Evolutionary conservation across 2,797 vertebrate species (phyloP).

Genomic region (Garrulus glandarius): DNA sequence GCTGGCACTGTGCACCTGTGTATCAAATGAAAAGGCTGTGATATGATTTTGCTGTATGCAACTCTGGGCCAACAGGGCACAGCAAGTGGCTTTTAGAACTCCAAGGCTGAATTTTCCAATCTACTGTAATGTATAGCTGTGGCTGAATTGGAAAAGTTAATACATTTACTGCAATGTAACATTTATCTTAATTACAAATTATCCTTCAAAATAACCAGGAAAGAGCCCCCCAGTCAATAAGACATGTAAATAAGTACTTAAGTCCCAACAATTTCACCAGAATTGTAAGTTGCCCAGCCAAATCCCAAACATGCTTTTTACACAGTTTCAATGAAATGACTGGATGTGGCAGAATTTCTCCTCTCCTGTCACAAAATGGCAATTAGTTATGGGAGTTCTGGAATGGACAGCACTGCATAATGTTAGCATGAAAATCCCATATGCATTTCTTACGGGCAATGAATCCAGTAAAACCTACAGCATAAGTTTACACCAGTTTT

Average conservation of each 20-base stretch:
- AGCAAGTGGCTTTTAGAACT: background rate
- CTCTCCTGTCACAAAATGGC: background rate
- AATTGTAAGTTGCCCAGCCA: background rate
- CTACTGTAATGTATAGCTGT: background rate
- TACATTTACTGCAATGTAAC: background rate
- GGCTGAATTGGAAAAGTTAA: background rate
- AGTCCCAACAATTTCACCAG: background rate
- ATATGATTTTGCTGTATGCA: background rate
- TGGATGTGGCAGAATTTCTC: background rate
- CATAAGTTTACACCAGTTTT: background rate
- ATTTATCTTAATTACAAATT: background rate
- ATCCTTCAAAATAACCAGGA: background rate
- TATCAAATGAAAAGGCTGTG: conserved; percentile 22
- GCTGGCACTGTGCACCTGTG: conserved; percentile 29
- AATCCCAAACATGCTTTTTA: background rate
- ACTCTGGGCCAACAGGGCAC: background rate
- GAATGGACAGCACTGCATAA: background rate
- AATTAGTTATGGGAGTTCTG: background rate
- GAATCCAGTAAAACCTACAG: background rate
- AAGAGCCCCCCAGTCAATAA: background rate
- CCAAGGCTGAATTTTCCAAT: background rate
- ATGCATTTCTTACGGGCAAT: background rate
- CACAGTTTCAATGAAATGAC: background rate
- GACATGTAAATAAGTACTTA: background rate
- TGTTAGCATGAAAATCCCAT: background rate